Percentiles rank a stretch among this genome's conserved stretches.
Evolutionary conservation across 2,888 invertebrate species (phyloP).

Genomic region (Campoplex nolae): DNA sequence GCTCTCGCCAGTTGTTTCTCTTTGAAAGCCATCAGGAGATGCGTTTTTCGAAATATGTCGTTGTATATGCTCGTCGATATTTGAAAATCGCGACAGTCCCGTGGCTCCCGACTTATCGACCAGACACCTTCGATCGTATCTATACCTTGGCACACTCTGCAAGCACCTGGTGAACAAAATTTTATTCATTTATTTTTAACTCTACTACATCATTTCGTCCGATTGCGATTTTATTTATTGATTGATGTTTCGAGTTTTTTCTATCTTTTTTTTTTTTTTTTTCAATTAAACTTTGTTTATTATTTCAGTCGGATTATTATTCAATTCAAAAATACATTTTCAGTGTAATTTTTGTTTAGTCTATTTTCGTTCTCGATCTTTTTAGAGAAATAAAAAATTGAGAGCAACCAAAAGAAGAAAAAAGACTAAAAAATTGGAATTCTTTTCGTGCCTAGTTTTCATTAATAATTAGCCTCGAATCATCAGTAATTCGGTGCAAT

Average conservation of each 20-base stretch:
- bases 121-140: slow-evolving; percentile 79
- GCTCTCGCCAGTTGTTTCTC: slow-evolving; percentile 57
- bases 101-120: slow-evolving; percentile 74
- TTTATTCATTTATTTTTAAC: background rate
- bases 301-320: no score
- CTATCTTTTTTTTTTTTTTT: no score
- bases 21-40: slow-evolving; percentile 63
- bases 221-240: background rate
- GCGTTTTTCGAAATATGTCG: slow-evolving; percentile 76
- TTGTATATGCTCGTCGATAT: slow-evolving; percentile 76
- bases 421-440: no score
- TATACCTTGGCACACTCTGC: slow-evolving; percentile 77
- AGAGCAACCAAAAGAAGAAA: no score
- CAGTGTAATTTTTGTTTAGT: no score
- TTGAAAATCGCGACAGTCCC: slow-evolving; percentile 76
- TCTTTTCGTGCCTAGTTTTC: no score
- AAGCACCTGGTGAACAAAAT: slow-evolving; percentile 72
- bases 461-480: no score
- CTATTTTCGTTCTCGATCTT: no score
- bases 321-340: no score
- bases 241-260: no score
- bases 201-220: background rate
- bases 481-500: background rate
- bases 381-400: no score
- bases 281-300: no score